Evolutionary conservation across 2,888 invertebrate genomes (phyloP).

Genomic region (Drosophila neotestacea): DNA sequence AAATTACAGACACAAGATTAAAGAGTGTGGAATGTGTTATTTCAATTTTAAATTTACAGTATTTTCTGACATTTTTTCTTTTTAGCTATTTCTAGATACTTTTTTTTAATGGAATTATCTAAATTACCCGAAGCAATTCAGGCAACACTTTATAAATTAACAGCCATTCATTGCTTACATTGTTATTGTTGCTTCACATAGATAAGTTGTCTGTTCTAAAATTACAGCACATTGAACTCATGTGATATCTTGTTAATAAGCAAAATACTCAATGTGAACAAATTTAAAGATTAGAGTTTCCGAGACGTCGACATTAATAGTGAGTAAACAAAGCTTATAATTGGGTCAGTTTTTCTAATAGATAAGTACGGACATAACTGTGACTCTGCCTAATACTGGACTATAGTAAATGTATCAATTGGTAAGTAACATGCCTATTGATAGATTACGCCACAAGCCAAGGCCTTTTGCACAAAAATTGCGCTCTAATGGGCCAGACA

Average conservation of each 20-base stretch:
- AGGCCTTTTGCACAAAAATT: constrained; percentile 41
- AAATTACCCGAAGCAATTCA: no score
- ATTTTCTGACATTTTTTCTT: no score
- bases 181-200: background rate
- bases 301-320: background rate
- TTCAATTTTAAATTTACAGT: no score
- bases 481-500: constrained; percentile 47
- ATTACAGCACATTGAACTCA: background rate
- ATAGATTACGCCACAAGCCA: constrained; percentile 47
- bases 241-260: constrained; percentile 5
- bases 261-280: background rate
- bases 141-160: background rate
- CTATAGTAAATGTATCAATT: constrained; percentile 15
- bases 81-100: no score
- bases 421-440: background rate
- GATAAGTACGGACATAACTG: constrained; percentile 2
- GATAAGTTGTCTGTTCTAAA: background rate
- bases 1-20: no score
- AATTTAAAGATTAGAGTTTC: constrained; percentile 2
- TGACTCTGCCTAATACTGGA: constrained; percentile 7
- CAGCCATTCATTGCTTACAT: constrained; percentile 7
- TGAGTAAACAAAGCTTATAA: constrained; percentile 4
- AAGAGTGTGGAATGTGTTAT: no score
- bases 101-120: no score
- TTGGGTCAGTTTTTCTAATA: constrained; percentile 13